A percentile compares a stretch with the other conserved stretches of the same genome.
phyloP scores from a whole-genome alignment of 2,797 vertebrate genomes.

The Novumbra hubbsi region DNA sequence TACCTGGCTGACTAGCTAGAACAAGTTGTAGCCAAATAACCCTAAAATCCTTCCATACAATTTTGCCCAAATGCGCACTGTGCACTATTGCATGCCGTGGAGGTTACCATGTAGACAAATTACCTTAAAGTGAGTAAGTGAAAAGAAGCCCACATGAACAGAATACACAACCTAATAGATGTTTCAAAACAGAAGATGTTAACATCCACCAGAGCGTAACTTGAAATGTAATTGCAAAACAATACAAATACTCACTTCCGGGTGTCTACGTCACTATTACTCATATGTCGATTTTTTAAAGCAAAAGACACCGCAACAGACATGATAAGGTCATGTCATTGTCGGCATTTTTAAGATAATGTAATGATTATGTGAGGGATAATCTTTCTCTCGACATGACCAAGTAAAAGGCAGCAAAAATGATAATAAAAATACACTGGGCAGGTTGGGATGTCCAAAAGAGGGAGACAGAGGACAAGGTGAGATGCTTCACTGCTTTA shows the following conservation, averaged over 20 bases:
- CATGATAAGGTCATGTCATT: background rate
- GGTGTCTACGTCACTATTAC: background rate
- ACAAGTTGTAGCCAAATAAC: too few species aligned
- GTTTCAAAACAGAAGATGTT: background rate
- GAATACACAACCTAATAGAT: background rate
- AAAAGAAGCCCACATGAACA: background rate
- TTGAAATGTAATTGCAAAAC: background rate
- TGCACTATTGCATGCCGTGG: background rate
- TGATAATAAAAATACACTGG: background rate
- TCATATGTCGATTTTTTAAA: background rate
- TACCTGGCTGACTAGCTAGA: too few species aligned
- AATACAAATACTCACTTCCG: background rate
- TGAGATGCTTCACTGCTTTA: background rate
- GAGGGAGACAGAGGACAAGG: conserved; percentile 45
- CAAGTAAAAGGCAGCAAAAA: background rate
- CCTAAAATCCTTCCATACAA: background rate
- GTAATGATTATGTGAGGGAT: background rate
- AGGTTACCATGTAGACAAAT: background rate
- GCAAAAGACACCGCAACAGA: background rate
- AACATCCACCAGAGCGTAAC: background rate
- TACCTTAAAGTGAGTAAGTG: background rate
- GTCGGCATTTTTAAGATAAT: background rate
- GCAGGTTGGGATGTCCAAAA: conserved; percentile 21
- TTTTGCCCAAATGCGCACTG: background rate
- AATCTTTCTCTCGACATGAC: background rate